Percentiles rank a stretch among this genome's conserved stretches.
These are phyloP conservation scores for Oryzias melastigma DNA, from an alignment of 2,113 vertebrate genomes.

Conservation along the genomic window DNA sequence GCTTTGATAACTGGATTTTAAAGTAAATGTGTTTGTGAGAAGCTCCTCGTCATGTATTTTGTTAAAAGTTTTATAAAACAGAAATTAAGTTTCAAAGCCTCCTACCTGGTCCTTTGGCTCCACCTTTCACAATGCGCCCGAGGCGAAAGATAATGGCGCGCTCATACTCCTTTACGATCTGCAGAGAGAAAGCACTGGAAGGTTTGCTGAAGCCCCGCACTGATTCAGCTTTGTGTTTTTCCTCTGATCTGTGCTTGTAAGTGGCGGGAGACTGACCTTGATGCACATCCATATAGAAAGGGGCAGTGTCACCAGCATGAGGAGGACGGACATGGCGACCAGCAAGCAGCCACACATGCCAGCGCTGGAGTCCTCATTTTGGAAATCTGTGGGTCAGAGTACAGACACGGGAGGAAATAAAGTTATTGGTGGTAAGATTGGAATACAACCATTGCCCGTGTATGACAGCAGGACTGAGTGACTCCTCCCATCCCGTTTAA, in stretches of 20 bases:
- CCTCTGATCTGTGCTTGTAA: neutral
- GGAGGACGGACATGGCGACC: neutral
- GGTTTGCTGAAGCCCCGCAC: neutral
- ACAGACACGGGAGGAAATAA: neutral
- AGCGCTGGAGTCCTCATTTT: slow-evolving; percentile 56
- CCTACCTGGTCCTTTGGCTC: slow-evolving; percentile 28
- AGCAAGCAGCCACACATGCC: slow-evolving; percentile 87
- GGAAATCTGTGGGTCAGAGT: slow-evolving; percentile 34
- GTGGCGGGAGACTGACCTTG: slow-evolving; percentile 77
- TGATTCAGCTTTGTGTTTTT: too few relatives aligned
- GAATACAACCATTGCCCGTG: too few relatives aligned
- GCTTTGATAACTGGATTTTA: too few relatives aligned
- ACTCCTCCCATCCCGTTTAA: too few relatives aligned
- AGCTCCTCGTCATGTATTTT: too few relatives aligned
- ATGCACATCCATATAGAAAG: slow-evolving; percentile 94
- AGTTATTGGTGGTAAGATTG: neutral
- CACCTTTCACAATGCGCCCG: slow-evolving; percentile 22
- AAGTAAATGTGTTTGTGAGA: too few relatives aligned
- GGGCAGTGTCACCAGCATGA: slow-evolving; percentile 79
- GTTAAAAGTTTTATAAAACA: neutral
- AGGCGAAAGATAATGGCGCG: slow-evolving; percentile 31
- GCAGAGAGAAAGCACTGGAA: neutral
- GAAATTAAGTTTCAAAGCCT: neutral
- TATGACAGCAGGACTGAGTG: too few relatives aligned
- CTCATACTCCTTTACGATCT: slow-evolving; percentile 36